A percentile compares a stretch with the other conserved stretches of the same genome.
phyloP scores from a whole-genome alignment of 2,888 invertebrate genomes.

The Schrankia costaestrigalis region DNA sequence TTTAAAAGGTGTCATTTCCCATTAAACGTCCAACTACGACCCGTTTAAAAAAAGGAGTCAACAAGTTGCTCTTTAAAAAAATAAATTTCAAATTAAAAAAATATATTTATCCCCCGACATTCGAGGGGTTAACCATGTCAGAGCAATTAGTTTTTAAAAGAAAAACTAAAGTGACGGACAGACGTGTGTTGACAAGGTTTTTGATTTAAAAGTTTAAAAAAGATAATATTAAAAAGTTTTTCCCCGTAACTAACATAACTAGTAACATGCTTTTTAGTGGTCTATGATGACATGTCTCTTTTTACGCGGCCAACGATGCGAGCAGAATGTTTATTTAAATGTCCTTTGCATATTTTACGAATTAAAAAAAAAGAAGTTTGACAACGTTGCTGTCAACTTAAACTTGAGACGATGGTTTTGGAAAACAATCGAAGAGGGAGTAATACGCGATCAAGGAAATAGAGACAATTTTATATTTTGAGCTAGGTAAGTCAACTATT shows the following conservation, averaged over 20 bases:
- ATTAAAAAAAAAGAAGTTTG: too few species aligned
- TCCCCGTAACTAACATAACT: too few species aligned
- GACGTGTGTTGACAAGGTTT: constrained; percentile 62
- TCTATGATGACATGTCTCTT: constrained; percentile 10
- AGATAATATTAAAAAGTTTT: constrained; percentile 37
- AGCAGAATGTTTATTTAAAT: constrained; percentile 13
- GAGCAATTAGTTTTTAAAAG: constrained; percentile 76
- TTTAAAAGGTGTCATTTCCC: constrained; percentile 53
- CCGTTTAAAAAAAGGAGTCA: constrained; percentile 42
- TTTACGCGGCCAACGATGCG: constrained; percentile 9
- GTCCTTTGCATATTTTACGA: not conserved
- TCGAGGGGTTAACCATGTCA: constrained; percentile 64
- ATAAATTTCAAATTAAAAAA: constrained; percentile 59
- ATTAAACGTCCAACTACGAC: constrained; percentile 44
- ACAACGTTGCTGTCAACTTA: too few species aligned
- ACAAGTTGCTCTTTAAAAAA: constrained; percentile 50
- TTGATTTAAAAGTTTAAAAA: constrained; percentile 51
- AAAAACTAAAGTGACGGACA: constrained; percentile 61
- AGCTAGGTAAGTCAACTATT: too few species aligned
- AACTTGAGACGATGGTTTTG: too few species aligned
- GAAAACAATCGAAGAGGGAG: too few species aligned
- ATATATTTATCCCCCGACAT: constrained; percentile 40
- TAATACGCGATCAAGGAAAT: too few species aligned
- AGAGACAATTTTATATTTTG: too few species aligned
- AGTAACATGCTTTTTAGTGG: constrained; percentile 23